Percentiles rank a stretch among this genome's conserved stretches.
These are phyloP conservation scores for Pantala flavescens DNA, from an alignment of 1,140 invertebrate genomes.

Conservation along the genomic window DNA sequence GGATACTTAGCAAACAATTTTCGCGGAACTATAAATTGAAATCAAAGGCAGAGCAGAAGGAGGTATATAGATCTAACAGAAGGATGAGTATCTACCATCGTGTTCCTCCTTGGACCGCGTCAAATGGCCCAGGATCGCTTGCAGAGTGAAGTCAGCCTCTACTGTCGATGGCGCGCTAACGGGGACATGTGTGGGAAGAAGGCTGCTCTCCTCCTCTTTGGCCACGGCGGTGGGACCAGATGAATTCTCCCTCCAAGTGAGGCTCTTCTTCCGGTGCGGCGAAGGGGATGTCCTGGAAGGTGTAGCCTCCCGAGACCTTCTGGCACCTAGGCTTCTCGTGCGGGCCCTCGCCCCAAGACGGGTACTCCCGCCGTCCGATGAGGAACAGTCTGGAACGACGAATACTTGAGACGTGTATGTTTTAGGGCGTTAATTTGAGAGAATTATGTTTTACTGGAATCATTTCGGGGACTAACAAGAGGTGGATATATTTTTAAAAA, in stretches of 20 bases:
- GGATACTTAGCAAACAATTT: no score
- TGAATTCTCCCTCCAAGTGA: not conserved
- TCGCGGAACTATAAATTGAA: no score
- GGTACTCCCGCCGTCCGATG: not conserved
- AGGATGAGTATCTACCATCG: no score
- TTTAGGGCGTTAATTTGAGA: no score
- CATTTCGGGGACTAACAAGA: no score
- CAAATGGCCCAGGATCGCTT: conserved; percentile 36
- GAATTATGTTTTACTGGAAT: no score
- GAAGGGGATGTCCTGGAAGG: not conserved
- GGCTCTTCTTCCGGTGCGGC: not conserved
- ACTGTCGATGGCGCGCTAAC: conserved; percentile 3
- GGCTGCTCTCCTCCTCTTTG: not conserved
- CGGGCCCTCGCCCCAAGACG: not conserved
- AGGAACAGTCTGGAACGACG: no score
- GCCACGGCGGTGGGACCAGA: not conserved
- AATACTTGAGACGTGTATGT: no score
- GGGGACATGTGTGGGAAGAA: not conserved
- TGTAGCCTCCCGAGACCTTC: not conserved
- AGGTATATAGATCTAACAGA: no score
- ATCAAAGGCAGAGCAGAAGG: no score
- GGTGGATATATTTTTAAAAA: no score
- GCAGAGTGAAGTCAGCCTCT: conserved; percentile 33
- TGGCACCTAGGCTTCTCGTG: not conserved
- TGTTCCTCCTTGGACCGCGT: no score